Percentiles rank a stretch among this genome's conserved stretches.
phyloP scores from a whole-genome alignment of 2,888 invertebrate species.

The Habrosyne pyritoides region DNA sequence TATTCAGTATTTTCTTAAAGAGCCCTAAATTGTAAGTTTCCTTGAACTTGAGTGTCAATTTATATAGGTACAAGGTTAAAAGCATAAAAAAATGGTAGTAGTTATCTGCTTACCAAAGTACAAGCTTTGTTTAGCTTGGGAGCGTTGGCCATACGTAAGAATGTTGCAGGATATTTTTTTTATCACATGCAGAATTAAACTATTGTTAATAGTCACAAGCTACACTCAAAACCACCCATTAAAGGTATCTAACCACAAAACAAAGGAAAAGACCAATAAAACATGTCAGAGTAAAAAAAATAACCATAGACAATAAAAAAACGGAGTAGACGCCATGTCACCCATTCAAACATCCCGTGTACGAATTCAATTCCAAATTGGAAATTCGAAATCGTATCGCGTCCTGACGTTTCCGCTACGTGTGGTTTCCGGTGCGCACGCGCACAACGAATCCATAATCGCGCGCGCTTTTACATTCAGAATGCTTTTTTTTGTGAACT shows the following conservation, averaged over 20 bases:
- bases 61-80: too few relatives aligned
- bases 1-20: too few relatives aligned
- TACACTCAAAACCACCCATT: neutral
- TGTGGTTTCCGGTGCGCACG: conserved; percentile 75
- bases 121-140: too few relatives aligned
- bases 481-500: conserved; percentile 23
- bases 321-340: conserved; percentile 63
- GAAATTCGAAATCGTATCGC: conserved; percentile 81
- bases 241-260: conserved; percentile 8
- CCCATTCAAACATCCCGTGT: conserved; percentile 66
- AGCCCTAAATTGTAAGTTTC: too few relatives aligned
- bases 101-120: too few relatives aligned
- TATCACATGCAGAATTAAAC: too few relatives aligned
- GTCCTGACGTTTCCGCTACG: conserved; percentile 81
- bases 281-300: conserved; percentile 20
- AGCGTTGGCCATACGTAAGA: too few relatives aligned
- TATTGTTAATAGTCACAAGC: neutral
- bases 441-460: conserved; percentile 77
- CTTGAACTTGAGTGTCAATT: too few relatives aligned
- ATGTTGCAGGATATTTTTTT: too few relatives aligned
- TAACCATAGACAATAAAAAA: conserved; percentile 47
- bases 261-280: conserved; percentile 18
- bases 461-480: conserved; percentile 59
- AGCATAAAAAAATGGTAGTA: too few relatives aligned
- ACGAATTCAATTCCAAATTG: conserved; percentile 68